Evolutionary conservation across 1,140 invertebrate species (phyloP).

Genomic region (Paraescarpia echinospica): DNA sequence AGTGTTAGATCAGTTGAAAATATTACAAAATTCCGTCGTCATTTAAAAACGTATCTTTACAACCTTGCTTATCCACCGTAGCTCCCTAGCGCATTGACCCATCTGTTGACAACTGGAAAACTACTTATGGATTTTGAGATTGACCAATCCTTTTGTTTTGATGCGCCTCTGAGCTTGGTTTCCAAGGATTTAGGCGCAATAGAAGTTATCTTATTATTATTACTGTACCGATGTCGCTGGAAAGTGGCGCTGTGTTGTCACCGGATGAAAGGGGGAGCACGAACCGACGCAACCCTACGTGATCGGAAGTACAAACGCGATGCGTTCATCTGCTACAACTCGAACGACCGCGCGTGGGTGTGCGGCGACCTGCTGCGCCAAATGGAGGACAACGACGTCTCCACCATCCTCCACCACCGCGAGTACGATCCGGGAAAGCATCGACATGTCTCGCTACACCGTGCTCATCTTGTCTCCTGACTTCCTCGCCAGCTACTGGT

Average conservation of each 20-base stretch:
- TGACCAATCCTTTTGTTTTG: too few species aligned
- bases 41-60: too few species aligned
- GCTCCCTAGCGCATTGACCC: too few species aligned
- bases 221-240: background rate
- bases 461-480: background rate
- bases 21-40: too few species aligned
- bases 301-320: background rate
- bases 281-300: too few species aligned
- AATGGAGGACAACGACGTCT: background rate
- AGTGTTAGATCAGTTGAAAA: too few species aligned
- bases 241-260: background rate
- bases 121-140: too few species aligned
- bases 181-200: too few species aligned
- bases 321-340: constrained; percentile 15
- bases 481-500: constrained; percentile 23
- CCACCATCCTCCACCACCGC: constrained; percentile 4
- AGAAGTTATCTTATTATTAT: too few species aligned
- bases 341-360: constrained; percentile 1
- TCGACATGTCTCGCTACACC: constrained; percentile 27
- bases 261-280: background rate
- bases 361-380: background rate
- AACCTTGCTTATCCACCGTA: too few species aligned
- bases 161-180: too few species aligned
- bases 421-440: constrained; percentile 18
- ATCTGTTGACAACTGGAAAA: too few species aligned